A percentile compares a stretch with the other conserved stretches of the same genome.
Conservation (phyloP, 2,797 vertebrate species). For the Lepilemur ruficaudatus region DNA sequence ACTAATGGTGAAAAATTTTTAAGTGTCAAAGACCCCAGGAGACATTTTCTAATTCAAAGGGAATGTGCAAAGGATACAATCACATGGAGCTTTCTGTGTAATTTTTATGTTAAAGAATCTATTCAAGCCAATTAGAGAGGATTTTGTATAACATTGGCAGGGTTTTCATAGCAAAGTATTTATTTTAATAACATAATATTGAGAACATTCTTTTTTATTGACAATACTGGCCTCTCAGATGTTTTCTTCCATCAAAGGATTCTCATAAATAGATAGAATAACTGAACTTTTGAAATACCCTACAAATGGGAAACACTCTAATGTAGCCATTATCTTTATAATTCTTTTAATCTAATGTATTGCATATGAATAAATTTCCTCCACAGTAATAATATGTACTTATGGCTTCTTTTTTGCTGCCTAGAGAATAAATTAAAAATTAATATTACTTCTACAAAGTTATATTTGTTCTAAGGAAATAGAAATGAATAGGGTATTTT, state of each 20-base stretch:
- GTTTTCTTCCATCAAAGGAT: background rate
- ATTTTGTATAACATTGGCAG: conserved; percentile 61
- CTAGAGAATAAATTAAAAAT: background rate
- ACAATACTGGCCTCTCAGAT: background rate
- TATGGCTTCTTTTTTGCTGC: background rate
- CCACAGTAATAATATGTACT: background rate
- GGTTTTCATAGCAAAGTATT: conserved; percentile 54
- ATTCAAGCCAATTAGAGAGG: conserved; percentile 52
- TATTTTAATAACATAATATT: conserved; percentile 57
- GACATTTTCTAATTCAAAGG: background rate
- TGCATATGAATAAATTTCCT: background rate
- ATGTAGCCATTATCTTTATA: background rate
- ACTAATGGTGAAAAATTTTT: background rate
- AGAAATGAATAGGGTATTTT: background rate
- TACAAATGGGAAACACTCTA: background rate
- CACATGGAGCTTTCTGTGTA: background rate
- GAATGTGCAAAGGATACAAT: background rate
- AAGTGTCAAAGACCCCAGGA: conserved; percentile 13
- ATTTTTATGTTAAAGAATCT: conserved; percentile 28
- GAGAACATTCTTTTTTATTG: background rate
- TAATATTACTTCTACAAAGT: background rate
- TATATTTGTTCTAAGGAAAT: background rate
- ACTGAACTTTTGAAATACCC: background rate
- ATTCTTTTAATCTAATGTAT: background rate
- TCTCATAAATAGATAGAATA: conserved; percentile 50